These are phyloP conservation scores for Conops quadrifasciatus DNA, from an alignment of 2,888 invertebrate species.

Conservation along the genomic window DNA sequence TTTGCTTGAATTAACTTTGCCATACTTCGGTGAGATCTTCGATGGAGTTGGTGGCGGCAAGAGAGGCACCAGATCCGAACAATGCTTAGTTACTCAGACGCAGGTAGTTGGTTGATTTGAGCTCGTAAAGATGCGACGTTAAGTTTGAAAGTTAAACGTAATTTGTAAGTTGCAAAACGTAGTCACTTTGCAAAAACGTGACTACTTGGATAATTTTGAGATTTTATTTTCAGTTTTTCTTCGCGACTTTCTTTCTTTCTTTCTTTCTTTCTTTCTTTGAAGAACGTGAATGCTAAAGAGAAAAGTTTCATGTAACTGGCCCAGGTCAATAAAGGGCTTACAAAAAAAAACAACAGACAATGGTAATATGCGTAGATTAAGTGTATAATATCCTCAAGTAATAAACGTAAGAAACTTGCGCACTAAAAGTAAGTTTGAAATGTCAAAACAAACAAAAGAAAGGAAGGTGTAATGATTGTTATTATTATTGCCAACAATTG, in stretches of 20 bases:
- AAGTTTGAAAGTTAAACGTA: not conserved
- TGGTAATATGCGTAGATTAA: no score
- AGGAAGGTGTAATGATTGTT: no score
- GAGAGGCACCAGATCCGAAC: no score
- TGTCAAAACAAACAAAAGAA: no score
- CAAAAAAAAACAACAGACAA: not conserved
- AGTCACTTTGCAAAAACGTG: conserved; percentile 26
- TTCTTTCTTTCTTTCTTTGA: not conserved
- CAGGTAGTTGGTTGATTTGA: no score
- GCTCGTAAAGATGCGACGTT: not conserved
- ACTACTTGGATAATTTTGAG: conserved; percentile 25
- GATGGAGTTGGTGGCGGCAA: not conserved
- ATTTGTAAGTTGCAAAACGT: conserved; percentile 6
- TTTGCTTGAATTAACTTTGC: not conserved
- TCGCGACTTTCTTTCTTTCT: conserved; percentile 9
- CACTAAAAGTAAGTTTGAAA: no score
- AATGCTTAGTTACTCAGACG: no score
- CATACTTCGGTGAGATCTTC: not conserved
- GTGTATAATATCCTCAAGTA: no score
- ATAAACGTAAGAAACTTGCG: no score
- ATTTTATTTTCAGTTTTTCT: conserved; percentile 17
- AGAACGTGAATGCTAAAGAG: not conserved
- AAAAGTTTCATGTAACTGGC: no score
- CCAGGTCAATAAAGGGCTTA: not conserved
- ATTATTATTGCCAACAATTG: no score